Base-by-base conservation (phyloP, 30 jellyfish, hydroid and myxozoan genomes). In the Turritopsis dohrnii region DNA sequence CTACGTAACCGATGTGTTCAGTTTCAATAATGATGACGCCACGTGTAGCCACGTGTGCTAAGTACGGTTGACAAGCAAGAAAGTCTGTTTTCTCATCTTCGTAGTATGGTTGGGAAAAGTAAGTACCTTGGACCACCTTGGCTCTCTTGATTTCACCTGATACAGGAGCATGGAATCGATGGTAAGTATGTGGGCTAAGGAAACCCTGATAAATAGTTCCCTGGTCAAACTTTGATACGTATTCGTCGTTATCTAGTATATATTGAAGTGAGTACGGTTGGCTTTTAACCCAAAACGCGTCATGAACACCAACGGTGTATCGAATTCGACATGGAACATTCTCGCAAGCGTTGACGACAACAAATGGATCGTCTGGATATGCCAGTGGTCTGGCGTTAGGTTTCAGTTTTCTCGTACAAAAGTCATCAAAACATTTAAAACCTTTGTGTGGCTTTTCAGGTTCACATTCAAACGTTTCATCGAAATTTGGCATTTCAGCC, bases 131-230 rank as follows among this genome's bases (percentile, higher is more conserved):
- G n/a, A n/a, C n/a, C n/a, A n/a, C n/a, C n/a, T n/a, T n/a, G n/a
- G n/a, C n/a, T n/a, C n/a, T 18, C n/a, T n/a, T n/a, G n/a, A n/a
- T n/a, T n/a, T n/a, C n/a, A n/a, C n/a, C n/a, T n/a, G n/a, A n/a
- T n/a, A n/a, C n/a, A n/a, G n/a, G n/a, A n/a, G n/a, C n/a, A n/a
- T n/a, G n/a, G n/a, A n/a, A n/a, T n/a, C n/a, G n/a, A n/a, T n/a
- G n/a, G n/a, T n/a, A n/a, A n/a, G n/a, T n/a, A n/a, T n/a, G n/a
- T n/a, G n/a, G n/a, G n/a, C n/a, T n/a, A n/a, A n/a, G n/a, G n/a
- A n/a, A n/a, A n/a, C n/a, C n/a, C n/a, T n/a, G n/a, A n/a, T 54
- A 54, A 21, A 54, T 54, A 54, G 72, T 54, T 54, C 72, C 72
- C 18, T 21, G 19, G 21, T 16, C 21, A 21, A 54, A 54, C 21